These are phyloP conservation scores for Ellobius talpinus DNA, from an alignment of 2,113 vertebrate species.

Conservation along the genomic window DNA sequence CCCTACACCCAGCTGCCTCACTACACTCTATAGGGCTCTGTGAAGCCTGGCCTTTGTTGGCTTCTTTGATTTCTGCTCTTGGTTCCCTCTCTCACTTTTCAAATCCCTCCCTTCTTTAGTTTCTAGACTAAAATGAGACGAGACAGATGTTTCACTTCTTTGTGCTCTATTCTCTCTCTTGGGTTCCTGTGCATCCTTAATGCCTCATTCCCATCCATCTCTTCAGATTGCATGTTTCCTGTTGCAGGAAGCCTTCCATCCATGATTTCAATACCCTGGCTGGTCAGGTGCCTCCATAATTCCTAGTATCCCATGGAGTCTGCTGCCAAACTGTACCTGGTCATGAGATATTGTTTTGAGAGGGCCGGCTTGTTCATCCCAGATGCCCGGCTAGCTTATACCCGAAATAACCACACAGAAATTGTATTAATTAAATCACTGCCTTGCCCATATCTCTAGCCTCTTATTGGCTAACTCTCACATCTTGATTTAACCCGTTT, in stretches of 20 bases:
- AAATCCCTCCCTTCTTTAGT: not conserved
- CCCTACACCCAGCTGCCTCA: not conserved
- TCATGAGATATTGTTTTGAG: not conserved
- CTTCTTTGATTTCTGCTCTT: not conserved
- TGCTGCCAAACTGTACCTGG: no score
- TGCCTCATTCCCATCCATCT: not conserved
- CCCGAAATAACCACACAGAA: no score
- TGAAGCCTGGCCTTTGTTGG: not conserved
- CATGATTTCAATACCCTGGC: not conserved
- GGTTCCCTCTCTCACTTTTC: not conserved
- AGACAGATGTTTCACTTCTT: not conserved
- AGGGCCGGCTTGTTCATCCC: no score
- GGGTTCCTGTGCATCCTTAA: not conserved
- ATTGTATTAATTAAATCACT: no score
- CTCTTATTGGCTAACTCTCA: no score
- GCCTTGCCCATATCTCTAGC: no score
- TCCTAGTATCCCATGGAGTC: no score
- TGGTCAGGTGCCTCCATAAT: not conserved
- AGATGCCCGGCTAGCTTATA: no score
- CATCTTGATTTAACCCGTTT: no score
- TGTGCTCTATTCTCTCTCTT: not conserved
- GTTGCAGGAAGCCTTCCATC: not conserved
- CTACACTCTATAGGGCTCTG: not conserved
- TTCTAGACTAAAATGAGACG: not conserved
- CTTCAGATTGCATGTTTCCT: not conserved